Base-by-base conservation (phyloP, 2,797 vertebrate genomes). In the Adelosebastes latens region DNA sequence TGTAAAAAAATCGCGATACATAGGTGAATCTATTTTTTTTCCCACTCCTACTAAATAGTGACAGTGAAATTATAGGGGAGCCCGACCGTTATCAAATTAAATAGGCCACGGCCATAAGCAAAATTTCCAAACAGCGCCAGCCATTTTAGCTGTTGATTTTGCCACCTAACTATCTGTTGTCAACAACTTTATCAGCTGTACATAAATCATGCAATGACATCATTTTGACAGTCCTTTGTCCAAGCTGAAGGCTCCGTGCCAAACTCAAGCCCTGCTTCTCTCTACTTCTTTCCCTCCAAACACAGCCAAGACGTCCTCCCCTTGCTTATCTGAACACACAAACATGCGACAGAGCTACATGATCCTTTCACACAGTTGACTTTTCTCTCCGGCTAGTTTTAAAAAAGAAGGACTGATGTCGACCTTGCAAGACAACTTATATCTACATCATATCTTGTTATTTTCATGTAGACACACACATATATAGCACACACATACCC, bases 401-500 rank as follows among this genome's bases (percentile, higher is more conserved):
- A 13, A 63, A 49, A 27, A 9, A 62, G 1, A 36, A 31, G 9
- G 2, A 3, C 6, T 32, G 16, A 11, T n/a, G 27, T 56, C 5
- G 1, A 39, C 18, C 9, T 69, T 58, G 31, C 14, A 20, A 55
- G 66, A 69, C 68, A 31, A 42, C 16, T 4, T 20, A 27, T 49
- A 18, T 13, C 39, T 14, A 29, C 22, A 27, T 24, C 18, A 27
- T 32, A 42, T 49, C 6, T 34, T 31, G 18, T 67, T 31, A 20
- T 67, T 60, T n/a, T 39, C 2, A 7, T 14, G 14, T 25, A 18
- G 66, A 46, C 32, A 14, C 22, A 62, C 12, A 62, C 14, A 70
- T 14, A 39, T 8, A 69, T 12, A 65, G 70, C 32, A 75, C 12
- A 82, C 13, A 84, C 83, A 53, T 86, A 91, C 85, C 89, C 81